A percentile compares a stretch with the other conserved stretches of the same genome.
These are phyloP conservation scores for Phorcus lineatus DNA, from an alignment of 2,888 invertebrate species.

Conservation along the genomic window DNA sequence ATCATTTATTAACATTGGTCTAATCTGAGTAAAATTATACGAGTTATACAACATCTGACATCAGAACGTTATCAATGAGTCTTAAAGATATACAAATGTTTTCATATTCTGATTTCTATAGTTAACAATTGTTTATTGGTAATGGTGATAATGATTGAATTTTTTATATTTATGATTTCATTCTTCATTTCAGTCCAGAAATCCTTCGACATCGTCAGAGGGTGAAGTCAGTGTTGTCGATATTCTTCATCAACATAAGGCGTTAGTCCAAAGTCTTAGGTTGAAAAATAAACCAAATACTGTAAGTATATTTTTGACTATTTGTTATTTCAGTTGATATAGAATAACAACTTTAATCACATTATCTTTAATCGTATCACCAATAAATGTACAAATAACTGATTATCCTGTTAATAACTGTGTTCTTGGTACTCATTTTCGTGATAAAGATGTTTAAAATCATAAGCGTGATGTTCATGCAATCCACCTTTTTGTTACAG, in stretches of 20 bases:
- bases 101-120: not conserved
- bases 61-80: too few relatives aligned
- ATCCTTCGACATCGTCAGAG: not conserved
- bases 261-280: not conserved
- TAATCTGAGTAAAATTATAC: too few relatives aligned
- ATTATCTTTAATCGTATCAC: too few relatives aligned
- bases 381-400: too few relatives aligned
- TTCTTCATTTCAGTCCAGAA: not conserved
- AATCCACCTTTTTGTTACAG: not conserved
- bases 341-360: too few relatives aligned
- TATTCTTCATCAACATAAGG: conserved; percentile 18
- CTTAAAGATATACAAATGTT: not conserved
- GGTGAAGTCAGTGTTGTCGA: conserved; percentile 22
- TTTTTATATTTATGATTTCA: not conserved
- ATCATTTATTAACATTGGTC: not conserved
- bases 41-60: too few relatives aligned
- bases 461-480: not conserved
- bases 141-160: not conserved
- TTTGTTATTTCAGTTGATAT: too few relatives aligned
- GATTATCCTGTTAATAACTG: too few relatives aligned
- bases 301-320: not conserved
- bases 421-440: too few relatives aligned
- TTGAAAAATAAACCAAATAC: not conserved
- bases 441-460: not conserved
- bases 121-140: too few relatives aligned